Evolutionary conservation across 2,113 vertebrate species (phyloP).

Genomic region (Columba livia): DNA sequence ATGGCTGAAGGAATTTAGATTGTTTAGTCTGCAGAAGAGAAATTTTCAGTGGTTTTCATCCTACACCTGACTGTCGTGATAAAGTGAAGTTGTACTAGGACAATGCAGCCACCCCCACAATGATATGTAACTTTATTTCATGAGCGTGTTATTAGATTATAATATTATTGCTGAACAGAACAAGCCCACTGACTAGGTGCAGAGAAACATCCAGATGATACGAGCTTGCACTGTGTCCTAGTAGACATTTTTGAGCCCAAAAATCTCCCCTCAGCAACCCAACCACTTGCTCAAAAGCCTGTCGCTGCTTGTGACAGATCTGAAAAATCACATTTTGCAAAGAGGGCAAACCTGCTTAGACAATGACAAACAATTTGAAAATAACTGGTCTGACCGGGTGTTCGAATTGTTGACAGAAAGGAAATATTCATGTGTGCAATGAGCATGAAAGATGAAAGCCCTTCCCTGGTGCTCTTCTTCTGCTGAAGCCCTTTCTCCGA

Average conservation of each 20-base stretch:
- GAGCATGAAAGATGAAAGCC: constrained; percentile 19
- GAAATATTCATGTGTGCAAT: background rate
- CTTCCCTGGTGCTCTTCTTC: background rate
- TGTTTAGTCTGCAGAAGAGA: background rate
- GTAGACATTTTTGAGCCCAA: background rate
- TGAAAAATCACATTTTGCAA: background rate
- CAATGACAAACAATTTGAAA: constrained; percentile 34
- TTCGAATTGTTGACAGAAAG: constrained; percentile 27
- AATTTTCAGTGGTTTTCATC: background rate
- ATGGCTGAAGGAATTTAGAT: background rate
- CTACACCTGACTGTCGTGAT: background rate
- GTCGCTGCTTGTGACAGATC: background rate
- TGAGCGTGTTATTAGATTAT: background rate
- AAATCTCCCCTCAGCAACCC: background rate
- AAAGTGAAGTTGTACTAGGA: background rate
- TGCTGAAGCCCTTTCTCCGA: background rate
- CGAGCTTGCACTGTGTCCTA: background rate
- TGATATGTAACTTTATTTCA: background rate
- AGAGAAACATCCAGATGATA: background rate
- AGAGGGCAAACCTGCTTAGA: background rate
- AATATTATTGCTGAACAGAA: background rate
- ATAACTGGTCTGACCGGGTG: background rate
- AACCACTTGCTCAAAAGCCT: background rate
- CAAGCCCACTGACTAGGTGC: background rate
- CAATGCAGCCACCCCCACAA: background rate